Conservation (phyloP, 1,140 invertebrate species). For the Hylaeus volcanicus region DNA sequence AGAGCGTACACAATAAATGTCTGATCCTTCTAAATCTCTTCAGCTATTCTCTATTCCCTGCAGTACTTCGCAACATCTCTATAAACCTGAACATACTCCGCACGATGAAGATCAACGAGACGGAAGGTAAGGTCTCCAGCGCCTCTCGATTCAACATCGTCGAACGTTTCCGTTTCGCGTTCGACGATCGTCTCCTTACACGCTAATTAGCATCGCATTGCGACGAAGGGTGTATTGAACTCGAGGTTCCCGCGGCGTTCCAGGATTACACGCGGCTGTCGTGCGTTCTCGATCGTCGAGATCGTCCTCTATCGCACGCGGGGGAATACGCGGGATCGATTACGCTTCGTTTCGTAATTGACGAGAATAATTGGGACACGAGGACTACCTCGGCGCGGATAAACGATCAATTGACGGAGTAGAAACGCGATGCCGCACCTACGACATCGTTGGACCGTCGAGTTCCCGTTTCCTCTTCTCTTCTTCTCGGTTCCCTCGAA, state of each 20-base stretch:
- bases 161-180: background rate
- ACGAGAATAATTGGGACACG: constrained; percentile 62
- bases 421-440: constrained; percentile 27
- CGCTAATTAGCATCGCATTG: constrained; percentile 11
- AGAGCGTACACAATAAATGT: too few relatives aligned
- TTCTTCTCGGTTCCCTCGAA: background rate
- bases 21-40: too few relatives aligned
- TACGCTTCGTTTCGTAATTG: constrained; percentile 62
- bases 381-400: constrained; percentile 42
- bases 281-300: background rate
- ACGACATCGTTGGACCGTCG: constrained; percentile 44
- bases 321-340: constrained; percentile 15
- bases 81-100: background rate
- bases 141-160: constrained; percentile 5
- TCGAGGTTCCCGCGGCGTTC: background rate
- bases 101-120: background rate
- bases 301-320: background rate
- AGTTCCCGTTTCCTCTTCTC: constrained; percentile 33
- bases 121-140: background rate
- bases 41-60: too few relatives aligned
- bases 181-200: background rate
- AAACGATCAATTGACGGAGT: constrained; percentile 72
- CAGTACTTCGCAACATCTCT: too few relatives aligned
- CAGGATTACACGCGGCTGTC: background rate
- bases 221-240: background rate